phyloP scores from a whole-genome alignment of 2,888 invertebrate species.

The Macropis europaea region DNA sequence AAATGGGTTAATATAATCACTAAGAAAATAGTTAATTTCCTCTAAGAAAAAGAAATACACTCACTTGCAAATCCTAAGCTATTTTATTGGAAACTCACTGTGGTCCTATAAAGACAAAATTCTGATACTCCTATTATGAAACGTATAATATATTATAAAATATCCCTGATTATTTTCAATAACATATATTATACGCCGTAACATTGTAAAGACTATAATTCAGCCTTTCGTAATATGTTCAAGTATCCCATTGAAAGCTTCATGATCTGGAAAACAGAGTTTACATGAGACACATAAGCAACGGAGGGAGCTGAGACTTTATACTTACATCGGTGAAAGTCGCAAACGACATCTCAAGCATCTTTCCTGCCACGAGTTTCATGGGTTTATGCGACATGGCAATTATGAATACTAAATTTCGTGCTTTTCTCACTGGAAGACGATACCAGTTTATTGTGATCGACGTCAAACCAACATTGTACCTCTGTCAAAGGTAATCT shows the following conservation, averaged over 20 bases:
- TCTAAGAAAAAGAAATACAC: too few relatives aligned
- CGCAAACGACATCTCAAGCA: constrained; percentile 60
- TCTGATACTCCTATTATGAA: too few relatives aligned
- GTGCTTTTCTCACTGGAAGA: constrained; percentile 47
- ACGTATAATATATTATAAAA: too few relatives aligned
- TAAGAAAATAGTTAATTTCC: too few relatives aligned
- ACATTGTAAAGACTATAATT: too few relatives aligned
- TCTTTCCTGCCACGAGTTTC: constrained; percentile 60
- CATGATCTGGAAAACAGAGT: constrained; percentile 38
- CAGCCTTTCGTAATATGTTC: constrained; percentile 48
- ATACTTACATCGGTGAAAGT: constrained; percentile 62
- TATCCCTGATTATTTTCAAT: too few relatives aligned
- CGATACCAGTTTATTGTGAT: constrained; percentile 56
- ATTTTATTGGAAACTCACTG: too few relatives aligned
- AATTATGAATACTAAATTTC: constrained; percentile 53
- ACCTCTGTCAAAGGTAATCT: constrained; percentile 7
- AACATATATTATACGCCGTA: too few relatives aligned
- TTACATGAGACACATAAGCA: too few relatives aligned
- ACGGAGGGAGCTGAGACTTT: background rate
- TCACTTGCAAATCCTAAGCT: too few relatives aligned
- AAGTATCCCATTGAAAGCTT: constrained; percentile 46
- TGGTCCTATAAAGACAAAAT: too few relatives aligned
- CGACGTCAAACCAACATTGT: constrained; percentile 1
- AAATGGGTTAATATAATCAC: too few relatives aligned
- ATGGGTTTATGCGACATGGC: constrained; percentile 50